Conservation (phyloP, 2,113 vertebrate species). For the Nycticorax nycticorax region DNA sequence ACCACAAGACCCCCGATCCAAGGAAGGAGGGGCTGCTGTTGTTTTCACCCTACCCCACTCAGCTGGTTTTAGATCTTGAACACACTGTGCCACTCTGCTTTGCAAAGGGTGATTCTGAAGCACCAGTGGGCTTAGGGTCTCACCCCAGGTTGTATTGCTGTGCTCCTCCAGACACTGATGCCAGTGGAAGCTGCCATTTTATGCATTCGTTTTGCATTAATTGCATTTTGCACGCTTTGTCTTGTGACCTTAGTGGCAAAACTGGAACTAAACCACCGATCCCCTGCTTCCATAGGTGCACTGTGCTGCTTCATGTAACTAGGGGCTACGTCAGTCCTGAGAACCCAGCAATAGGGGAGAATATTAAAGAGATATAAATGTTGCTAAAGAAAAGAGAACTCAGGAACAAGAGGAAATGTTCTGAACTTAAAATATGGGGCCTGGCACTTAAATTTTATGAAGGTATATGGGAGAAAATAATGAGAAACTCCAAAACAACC, state of each 20-base stretch:
- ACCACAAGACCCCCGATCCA: neutral
- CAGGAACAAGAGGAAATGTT: neutral
- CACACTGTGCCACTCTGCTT: fast-evolving
- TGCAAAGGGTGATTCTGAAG: neutral
- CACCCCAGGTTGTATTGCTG: fast-evolving
- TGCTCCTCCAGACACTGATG: fast-evolving
- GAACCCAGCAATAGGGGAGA: neutral
- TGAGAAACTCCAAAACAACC: neutral
- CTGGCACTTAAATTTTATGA: neutral
- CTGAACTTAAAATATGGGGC: neutral
- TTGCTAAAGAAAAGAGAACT: neutral
- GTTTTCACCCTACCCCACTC: fast-evolving
- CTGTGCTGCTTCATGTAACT: neutral
- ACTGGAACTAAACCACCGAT: fast-evolving
- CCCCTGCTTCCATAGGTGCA: neutral
- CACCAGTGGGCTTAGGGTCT: neutral
- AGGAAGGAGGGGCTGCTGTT: neutral
- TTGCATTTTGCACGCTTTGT: neutral
- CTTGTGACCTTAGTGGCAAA: neutral
- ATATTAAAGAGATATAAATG: neutral
- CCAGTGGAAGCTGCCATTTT: neutral
- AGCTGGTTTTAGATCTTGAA: neutral
- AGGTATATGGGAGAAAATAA: neutral
- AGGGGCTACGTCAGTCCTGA: neutral
- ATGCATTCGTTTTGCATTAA: fast-evolving